Base-by-base conservation (phyloP, 2,797 vertebrate species). In the Muraenolepis orangiensis region DNA sequence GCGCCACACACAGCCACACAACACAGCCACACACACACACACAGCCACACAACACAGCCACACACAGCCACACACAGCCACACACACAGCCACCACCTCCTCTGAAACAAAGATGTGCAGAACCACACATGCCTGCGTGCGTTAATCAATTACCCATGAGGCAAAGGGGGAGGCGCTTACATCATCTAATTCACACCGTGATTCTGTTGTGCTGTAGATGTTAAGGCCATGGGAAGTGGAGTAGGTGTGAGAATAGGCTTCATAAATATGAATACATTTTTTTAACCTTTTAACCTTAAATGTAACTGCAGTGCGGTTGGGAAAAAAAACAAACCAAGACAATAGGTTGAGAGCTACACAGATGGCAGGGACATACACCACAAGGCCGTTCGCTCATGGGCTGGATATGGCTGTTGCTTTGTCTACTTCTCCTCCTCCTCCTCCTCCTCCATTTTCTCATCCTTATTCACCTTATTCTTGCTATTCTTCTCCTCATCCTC, bases 341-440 rank as follows among this genome's bases (percentile, higher is more conserved):
- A n/a, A n/a, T n/a, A n/a, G n/a, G n/a, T n/a, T n/a, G n/a, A 34
- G 3, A 34, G 3, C 3, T 46, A 57, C 20, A 76, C 73, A 74
- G 88, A 90, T 88, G 76, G 51, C 51, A 88, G 84, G 85, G 85
- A 77, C 36, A 10, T 82, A 80, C 84, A n/a, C 29, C 80, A 78
- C 70, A 68, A 74, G 82, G 81, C 76, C 81, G 78, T 4, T 74
- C 76, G 77, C 81, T 79, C 36, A 77, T 82, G 78, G 70, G 74
- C 75, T 87, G 86, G 93, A 76, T 87, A 91, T 90, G 85, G 85
- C 85, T 91, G n/a, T n/a, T n/a, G n/a, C n/a, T n/a, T n/a, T n/a
- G n/a, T n/a, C n/a, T n/a, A n/a, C n/a, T n/a, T n/a, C n/a, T n/a
- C n/a, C n/a, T n/a, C n/a, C n/a, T n/a, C n/a, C n/a, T n/a, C n/a